These are phyloP conservation scores for Hoplostethus mediterraneus DNA, from an alignment of 2,797 vertebrate genomes.

Conservation along the genomic window DNA sequence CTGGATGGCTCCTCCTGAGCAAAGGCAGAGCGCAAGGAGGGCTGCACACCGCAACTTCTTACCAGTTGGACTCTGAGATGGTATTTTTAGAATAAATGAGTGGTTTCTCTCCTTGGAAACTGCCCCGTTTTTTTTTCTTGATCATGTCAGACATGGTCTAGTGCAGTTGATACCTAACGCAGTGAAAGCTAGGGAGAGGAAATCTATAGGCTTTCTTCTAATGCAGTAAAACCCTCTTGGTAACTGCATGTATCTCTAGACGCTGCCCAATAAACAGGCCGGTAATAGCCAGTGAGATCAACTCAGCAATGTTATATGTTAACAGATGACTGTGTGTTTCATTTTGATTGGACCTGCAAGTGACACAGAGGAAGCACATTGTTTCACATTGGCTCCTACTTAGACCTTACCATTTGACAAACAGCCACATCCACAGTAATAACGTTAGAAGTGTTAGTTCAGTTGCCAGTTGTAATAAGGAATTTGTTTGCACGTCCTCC, in stretches of 20 bases:
- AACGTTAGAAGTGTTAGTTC: not conserved
- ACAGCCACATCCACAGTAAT: not conserved
- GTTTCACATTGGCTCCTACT: no score
- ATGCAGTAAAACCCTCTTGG: not conserved
- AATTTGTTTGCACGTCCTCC: constrained; percentile 1
- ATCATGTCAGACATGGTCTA: constrained; percentile 46
- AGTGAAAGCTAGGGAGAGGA: constrained; percentile 12
- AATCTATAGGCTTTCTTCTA: constrained; percentile 1
- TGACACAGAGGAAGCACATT: not conserved
- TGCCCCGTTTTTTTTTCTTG: constrained; percentile 47
- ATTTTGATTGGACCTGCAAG: not conserved
- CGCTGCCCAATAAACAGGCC: not conserved
- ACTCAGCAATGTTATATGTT: not conserved
- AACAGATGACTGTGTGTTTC: constrained; percentile 10
- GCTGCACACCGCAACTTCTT: constrained; percentile 22
- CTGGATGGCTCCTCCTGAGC: constrained; percentile 31
- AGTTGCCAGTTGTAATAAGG: no score
- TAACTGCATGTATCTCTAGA: not conserved
- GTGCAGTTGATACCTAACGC: constrained; percentile 22
- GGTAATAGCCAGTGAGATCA: not conserved
- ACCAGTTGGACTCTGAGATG: constrained; percentile 31
- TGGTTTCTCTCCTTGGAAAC: constrained; percentile 59
- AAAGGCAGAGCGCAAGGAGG: constrained; percentile 16
- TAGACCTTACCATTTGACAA: no score
- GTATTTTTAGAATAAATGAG: constrained; percentile 68